These are phyloP conservation scores for Phataginus tetradactyla DNA, from an alignment of 2,797 vertebrate species.

Conservation along the genomic window DNA sequence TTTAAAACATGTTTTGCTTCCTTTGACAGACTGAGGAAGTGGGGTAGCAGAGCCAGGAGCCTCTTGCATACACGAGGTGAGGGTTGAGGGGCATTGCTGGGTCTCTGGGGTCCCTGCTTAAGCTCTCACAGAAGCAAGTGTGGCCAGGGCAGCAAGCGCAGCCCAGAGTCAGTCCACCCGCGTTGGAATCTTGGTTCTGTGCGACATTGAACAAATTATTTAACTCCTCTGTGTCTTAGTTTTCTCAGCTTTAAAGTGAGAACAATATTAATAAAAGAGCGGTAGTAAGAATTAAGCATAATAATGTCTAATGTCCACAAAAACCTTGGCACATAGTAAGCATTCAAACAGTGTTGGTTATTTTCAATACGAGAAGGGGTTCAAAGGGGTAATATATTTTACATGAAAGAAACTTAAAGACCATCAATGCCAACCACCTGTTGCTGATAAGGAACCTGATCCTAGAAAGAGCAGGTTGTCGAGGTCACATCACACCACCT, in stretches of 20 bases:
- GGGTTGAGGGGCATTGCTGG: background rate
- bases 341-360: background rate
- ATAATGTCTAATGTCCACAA: background rate
- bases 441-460: conserved; percentile 16
- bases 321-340: background rate
- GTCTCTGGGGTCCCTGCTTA: background rate
- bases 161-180: background rate
- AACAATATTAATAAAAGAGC: background rate
- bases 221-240: background rate
- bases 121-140: rapidly evolving
- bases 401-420: background rate
- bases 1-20: conserved; percentile 58
- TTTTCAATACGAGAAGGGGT: background rate
- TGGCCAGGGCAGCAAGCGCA: background rate
- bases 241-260: conserved; percentile 24
- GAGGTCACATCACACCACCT: no score
- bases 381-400: background rate
- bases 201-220: background rate
- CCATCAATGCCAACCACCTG: background rate
- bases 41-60: conserved; percentile 83
- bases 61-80: conserved; percentile 82
- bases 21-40: conserved; percentile 85
- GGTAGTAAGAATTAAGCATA: background rate
- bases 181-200: background rate
- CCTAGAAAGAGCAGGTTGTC: background rate